Conservation (phyloP, 2,797 vertebrate species). For the Cryptoblepharus egeriae region DNA sequence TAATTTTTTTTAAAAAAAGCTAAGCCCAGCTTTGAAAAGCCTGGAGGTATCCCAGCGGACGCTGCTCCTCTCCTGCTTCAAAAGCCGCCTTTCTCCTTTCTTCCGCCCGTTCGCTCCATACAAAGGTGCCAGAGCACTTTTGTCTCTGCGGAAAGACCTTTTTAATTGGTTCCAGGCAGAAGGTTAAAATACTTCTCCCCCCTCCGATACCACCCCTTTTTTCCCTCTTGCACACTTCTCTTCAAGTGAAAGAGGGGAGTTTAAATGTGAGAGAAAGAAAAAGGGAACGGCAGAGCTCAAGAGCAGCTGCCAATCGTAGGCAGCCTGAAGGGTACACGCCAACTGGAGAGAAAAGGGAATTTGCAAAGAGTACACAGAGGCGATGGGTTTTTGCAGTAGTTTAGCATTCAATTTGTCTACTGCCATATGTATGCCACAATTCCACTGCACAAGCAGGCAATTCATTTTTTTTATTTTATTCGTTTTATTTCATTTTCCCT, state of each 20-base stretch:
- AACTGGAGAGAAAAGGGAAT: slow-evolving; percentile 14
- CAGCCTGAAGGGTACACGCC: slow-evolving; percentile 25
- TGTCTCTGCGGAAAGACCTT: slow-evolving; percentile 75
- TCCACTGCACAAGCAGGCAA: neutral
- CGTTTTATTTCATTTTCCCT: neutral
- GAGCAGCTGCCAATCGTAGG: slow-evolving; percentile 5
- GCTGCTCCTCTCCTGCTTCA: slow-evolving; percentile 73
- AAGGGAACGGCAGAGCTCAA: neutral
- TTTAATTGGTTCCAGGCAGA: slow-evolving; percentile 80
- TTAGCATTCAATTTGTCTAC: neutral
- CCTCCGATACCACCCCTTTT: neutral
- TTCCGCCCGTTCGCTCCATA: slow-evolving; percentile 65
- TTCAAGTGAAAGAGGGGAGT: slow-evolving; percentile 17
- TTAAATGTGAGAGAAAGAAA: slow-evolving; percentile 22
- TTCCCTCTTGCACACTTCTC: slow-evolving; percentile 30
- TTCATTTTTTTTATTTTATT: neutral
- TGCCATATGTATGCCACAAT: neutral
- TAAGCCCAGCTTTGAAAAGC: slow-evolving; percentile 73
- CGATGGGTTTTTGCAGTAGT: neutral
- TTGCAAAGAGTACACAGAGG: neutral
- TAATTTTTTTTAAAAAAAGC: slow-evolving; percentile 55
- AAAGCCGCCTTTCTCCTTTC: slow-evolving; percentile 72
- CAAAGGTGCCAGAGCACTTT: slow-evolving; percentile 72
- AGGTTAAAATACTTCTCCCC: slow-evolving; percentile 75
- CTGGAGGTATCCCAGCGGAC: slow-evolving; percentile 74